Evolutionary conservation across 2,797 vertebrate species (phyloP).

Genomic region (Meda fulgida): DNA sequence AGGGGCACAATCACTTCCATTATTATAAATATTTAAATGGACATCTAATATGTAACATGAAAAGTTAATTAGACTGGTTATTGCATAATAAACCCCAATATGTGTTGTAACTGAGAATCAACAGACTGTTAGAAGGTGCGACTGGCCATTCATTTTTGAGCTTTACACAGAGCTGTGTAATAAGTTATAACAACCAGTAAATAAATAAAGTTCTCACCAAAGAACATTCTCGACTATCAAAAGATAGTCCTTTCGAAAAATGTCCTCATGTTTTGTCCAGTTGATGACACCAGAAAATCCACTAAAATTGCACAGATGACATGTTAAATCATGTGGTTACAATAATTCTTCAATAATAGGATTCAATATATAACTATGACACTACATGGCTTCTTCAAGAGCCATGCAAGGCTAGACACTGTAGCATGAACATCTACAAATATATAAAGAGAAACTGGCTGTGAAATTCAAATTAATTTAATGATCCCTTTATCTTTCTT

Average conservation of each 20-base stretch:
- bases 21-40: not conserved
- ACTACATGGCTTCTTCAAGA: not conserved
- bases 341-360: not conserved
- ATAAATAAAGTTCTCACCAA: constrained; percentile 5
- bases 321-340: not conserved
- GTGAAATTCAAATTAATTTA: not conserved
- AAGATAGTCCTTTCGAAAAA: constrained; percentile 21
- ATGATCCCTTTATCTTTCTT: not conserved
- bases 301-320: not conserved
- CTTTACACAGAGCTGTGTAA: too few species aligned
- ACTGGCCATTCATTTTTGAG: not conserved
- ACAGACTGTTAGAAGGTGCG: not conserved
- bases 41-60: not conserved
- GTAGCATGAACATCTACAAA: not conserved
- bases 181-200: not conserved
- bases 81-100: not conserved
- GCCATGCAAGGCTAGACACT: not conserved
- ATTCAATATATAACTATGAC: not conserved
- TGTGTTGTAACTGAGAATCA: not conserved
- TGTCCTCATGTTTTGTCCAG: constrained; percentile 21
- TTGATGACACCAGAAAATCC: constrained; percentile 7
- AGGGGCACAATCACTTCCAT: not conserved
- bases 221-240: constrained; percentile 1
- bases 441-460: not conserved
- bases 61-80: not conserved